Conservation (phyloP, 2,888 invertebrate genomes). For the Hymenopus coronatus region DNA sequence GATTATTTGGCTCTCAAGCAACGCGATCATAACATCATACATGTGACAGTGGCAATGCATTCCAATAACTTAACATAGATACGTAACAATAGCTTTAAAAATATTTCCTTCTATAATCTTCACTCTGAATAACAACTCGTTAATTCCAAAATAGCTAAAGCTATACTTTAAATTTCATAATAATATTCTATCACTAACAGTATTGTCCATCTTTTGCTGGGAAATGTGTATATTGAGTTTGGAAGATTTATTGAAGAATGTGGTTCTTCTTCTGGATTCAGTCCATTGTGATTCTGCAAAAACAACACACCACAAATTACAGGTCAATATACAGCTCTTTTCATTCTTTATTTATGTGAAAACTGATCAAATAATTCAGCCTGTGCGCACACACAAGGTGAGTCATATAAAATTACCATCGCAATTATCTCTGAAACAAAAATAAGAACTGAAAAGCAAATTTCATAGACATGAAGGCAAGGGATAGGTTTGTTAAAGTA, state of each 20-base stretch:
- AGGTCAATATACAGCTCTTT: no score
- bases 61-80: background rate
- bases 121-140: background rate
- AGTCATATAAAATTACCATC: no score
- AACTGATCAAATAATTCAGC: no score
- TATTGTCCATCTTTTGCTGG: background rate
- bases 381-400: no score
- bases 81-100: background rate
- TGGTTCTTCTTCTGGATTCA: background rate
- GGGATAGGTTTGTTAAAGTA: no score
- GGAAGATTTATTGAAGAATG: background rate
- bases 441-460: no score
- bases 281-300: background rate
- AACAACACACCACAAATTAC: background rate
- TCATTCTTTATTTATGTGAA: no score
- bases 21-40: no score
- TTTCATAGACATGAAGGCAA: no score
- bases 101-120: background rate
- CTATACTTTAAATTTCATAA: background rate
- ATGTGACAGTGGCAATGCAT: background rate
- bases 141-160: background rate
- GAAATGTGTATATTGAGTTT: background rate
- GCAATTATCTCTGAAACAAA: no score
- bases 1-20: no score
- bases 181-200: background rate